phyloP scores from a whole-genome alignment of 2,888 invertebrate genomes.

The Xanthia icteritia region DNA sequence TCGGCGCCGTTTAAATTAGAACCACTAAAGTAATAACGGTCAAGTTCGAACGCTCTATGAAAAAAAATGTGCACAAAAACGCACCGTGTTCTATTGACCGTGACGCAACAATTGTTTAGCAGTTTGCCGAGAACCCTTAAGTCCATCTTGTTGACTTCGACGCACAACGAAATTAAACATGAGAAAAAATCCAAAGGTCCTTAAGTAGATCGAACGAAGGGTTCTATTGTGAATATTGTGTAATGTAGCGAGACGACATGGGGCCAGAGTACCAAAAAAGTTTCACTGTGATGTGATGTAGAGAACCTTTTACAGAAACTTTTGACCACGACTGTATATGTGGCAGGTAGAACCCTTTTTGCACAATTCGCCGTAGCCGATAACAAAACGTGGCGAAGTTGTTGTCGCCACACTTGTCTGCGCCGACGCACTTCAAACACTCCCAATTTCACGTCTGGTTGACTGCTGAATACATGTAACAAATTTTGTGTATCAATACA shows the following conservation, averaged over 20 bases:
- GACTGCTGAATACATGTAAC: constrained; percentile 84
- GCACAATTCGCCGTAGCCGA: constrained; percentile 87
- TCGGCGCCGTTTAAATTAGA: constrained; percentile 78
- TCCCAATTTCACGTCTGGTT: constrained; percentile 88
- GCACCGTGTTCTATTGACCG: constrained; percentile 86
- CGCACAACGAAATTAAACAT: constrained; percentile 83
- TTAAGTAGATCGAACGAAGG: constrained; percentile 87
- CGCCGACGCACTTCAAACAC: constrained; percentile 80
- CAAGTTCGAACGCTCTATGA: constrained; percentile 62
- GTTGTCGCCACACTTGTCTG: constrained; percentile 87
- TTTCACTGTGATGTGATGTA: constrained; percentile 65
- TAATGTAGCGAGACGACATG: constrained; percentile 87
- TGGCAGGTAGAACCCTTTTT: constrained; percentile 89
- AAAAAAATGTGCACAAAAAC: constrained; percentile 81
- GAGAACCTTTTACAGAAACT: constrained; percentile 65
- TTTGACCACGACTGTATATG: constrained; percentile 73
- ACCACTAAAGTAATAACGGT: constrained; percentile 79
- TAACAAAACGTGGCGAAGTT: constrained; percentile 77
- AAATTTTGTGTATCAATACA: constrained; percentile 85
- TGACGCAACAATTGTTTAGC: constrained; percentile 90
- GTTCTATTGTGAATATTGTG: constrained; percentile 89
- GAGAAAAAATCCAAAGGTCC: constrained; percentile 81
- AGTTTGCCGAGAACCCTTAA: constrained; percentile 86
- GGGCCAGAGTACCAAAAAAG: constrained; percentile 77
- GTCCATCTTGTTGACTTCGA: constrained; percentile 89